Evolutionary conservation across 2,113 vertebrate species (phyloP), one percentile per base, ranked within the genome.

Genomic region (Rhea pennata): DNA sequence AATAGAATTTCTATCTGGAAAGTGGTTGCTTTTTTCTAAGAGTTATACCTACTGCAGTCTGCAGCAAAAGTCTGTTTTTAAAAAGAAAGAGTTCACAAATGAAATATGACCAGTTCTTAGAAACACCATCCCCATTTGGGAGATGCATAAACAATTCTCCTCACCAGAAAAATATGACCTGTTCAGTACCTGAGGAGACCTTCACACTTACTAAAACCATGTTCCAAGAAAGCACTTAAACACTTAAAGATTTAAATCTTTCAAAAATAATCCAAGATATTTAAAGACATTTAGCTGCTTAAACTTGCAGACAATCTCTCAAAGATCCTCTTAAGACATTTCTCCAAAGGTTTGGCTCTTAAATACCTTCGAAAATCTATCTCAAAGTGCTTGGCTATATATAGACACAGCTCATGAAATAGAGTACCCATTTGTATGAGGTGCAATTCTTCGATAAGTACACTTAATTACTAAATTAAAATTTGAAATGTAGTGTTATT

Each of bases 1-100:
- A 97, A 95, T 64, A 95, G 93, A 97, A 97, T 92, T 97, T 96
- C 95, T 95, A 93, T 97, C 70, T 76, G 86, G 84, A 96, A 97
- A 97, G 95, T 79, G 91, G 65, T 90, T 97, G 90, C 33, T 95
- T 97, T 88, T 94, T 61, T 91, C 83, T 94, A 89, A 83, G 94
- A 96, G 92, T 97, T 94, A 80, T 95, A 96, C 90, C 95, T 97
- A 92, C 88, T 82, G 58, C 77, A 88, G 95, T 85, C 71, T 74
- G 64, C 64, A 90, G 92, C 94, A 96, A 97, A 97, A 96, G 95
- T 58, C 88, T 96, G 83, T 84, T 96, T 96, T 95, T 91, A 96
- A 97, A 96, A 95, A 90, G 87, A 97, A 26, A 78, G 81, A 44
- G 42, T 39, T 88, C 64, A 69, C 71, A 73, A 59, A 84, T 71